Evolutionary conservation across 2,797 vertebrate species (phyloP), one percentile per base, ranked within the genome.

Genomic region (Halcyon badia): DNA sequence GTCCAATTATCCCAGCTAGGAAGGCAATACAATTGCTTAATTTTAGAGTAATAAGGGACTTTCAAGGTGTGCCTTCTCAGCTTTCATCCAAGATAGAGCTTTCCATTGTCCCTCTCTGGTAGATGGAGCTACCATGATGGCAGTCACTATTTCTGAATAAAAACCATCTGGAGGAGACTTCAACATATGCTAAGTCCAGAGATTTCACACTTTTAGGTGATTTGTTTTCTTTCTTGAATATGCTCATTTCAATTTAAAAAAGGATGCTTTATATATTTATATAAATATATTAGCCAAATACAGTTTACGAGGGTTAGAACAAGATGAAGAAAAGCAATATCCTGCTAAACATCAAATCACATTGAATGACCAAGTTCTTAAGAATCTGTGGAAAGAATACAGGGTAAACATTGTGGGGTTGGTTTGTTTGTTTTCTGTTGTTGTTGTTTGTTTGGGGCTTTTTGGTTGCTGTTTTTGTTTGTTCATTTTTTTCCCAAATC

Each of bases 1-100:
- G 78, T 48, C 92, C 77, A 96, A 96, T 97, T 96, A 97, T 93
- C 90, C 77, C 86, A 91, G 90, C 46, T 61, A 96, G 77, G 42
- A 95, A 89, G 48, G 95, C 58, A 94, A 97, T 76, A 95, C 83
- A 90, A 87, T 65, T 93, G 51, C 56, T 92, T 95, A 92, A 97
- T 95, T 94, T 96, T 81, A 87, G 73, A 92, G 88, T 88, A 97
- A 83, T 91, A 87, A 96, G 57, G 82, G 75, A 93, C 83, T 90
- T 96, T 77, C 51, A 94, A 94, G 88, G 70, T 93, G 52, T 68
- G 44, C 49, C 48, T 73, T 91, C 84, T 77, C 81, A 89, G 51
- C 52, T 94, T 94, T 94, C 90, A 87, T 75, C 78, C 70, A 84
- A 76, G 56, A 64, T 10, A 41, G 71, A 89, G 48, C 12, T 71